Base-by-base conservation (phyloP, 2,888 invertebrate genomes). In the Plemyria rubiginata region DNA sequence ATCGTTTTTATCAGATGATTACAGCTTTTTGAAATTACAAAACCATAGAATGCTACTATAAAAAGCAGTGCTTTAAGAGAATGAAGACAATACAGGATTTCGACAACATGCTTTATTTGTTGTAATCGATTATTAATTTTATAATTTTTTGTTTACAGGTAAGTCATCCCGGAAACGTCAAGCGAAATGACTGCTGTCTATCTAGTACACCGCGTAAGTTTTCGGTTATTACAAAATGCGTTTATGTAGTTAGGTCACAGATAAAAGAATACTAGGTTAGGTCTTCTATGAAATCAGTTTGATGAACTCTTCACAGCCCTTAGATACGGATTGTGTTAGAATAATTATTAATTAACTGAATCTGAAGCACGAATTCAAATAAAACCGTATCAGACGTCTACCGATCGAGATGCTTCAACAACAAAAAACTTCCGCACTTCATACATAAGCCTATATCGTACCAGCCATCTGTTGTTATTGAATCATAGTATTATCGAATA, bases 401-500 rank as follows among this genome's bases (percentile, higher is more conserved):
- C 32, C 38, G 4, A 43, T 13, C 45, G 6, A 46, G 5, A 15
- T 36, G 36, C 16, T 12, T 40, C 3, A 22, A 63, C 29, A 15
- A 53, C n/a, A 59, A 55, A 64, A 63, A 63, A 52, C 51, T 57
- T 63, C 61, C 57, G 58, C 56, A 36, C 32, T 16, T 32, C 52
- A 60, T 36, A 51, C 29, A 55, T 46, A 60, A 53, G 52, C 32
- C 50, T 32, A 59, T 45, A 58, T 22, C 51, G 36, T 41, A 62
- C 62, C 55, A 60, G 58, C 57, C 54, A 8, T n/a, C 40, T 40
- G 51, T 59, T 59, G 67, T 70, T 70, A 78, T 78, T 77, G 72
- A 71, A 77, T 74, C 69, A 80, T 77, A n/a, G n/a, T 70, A 70
- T 78, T 70, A 78, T 75, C 75, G 70, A 76, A 76, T 77, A 78